phyloP scores from a whole-genome alignment of 2,797 vertebrate species.

The Enteromius fasciolatus region DNA sequence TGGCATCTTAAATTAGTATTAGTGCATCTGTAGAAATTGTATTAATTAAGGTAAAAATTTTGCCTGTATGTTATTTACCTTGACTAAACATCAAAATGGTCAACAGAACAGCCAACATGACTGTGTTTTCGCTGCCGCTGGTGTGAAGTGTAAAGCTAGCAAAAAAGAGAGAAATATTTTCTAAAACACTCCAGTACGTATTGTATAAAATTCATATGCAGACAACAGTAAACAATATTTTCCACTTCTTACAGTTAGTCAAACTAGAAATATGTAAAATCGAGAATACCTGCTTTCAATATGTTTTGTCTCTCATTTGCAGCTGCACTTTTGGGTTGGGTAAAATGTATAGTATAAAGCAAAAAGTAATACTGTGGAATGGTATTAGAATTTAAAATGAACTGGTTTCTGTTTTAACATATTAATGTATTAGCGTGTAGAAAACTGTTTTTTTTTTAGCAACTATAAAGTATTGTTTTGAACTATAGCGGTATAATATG shows the following conservation, averaged over 20 bases:
- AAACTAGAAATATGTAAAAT: conserved; percentile 19
- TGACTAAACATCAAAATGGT: conserved; percentile 33
- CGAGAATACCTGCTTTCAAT: conserved; percentile 7
- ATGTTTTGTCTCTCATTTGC: conserved; percentile 13
- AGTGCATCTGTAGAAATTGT: neutral
- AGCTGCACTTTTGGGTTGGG: neutral
- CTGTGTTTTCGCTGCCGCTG: neutral
- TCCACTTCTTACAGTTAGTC: conserved; percentile 22
- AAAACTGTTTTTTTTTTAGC: neutral
- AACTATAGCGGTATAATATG: neutral
- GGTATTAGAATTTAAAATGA: neutral
- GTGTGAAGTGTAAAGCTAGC: neutral
- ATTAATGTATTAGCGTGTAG: neutral
- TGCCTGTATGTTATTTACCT: conserved; percentile 49
- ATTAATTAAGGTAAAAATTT: neutral
- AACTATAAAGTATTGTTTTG: neutral
- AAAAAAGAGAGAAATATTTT: neutral
- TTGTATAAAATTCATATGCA: neutral
- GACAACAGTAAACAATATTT: neutral
- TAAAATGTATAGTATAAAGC: too few species aligned
- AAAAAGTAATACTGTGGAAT: neutral
- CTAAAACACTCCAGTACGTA: neutral
- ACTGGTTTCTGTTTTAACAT: neutral
- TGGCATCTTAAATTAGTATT: neutral
- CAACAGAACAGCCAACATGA: conserved; percentile 50